Conservation (phyloP, 1,140 invertebrate species). For the Drosophila chauvacae region DNA sequence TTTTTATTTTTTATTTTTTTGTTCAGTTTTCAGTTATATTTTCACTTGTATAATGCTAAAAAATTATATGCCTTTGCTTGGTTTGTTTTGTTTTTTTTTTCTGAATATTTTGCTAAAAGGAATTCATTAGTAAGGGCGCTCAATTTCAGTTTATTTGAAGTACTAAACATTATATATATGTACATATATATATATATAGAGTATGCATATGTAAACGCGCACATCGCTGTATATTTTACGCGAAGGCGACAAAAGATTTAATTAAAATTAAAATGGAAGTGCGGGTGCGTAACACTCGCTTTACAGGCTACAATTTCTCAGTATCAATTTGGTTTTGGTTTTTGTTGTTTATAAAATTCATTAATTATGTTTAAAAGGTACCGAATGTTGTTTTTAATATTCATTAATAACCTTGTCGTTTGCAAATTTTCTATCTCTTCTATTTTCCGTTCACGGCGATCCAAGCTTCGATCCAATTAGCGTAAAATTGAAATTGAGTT, state of each 20-base stretch:
- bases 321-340: conserved; percentile 58
- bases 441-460: conserved; percentile 35
- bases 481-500: conserved; percentile 63
- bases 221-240: conserved; percentile 23
- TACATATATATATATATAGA: conserved; percentile 35
- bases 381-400: conserved; percentile 72
- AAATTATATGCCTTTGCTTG: conserved; percentile 79
- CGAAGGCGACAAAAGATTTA: conserved; percentile 25
- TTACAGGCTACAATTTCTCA: conserved; percentile 79
- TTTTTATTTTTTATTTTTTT: conserved; percentile 48
- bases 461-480: conserved; percentile 68
- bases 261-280: conserved; percentile 79
- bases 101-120: conserved; percentile 81
- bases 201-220: conserved; percentile 25
- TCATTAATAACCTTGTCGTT: conserved; percentile 63
- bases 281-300: conserved; percentile 57
- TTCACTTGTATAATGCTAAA: conserved; percentile 79
- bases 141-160: conserved; percentile 77
- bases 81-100: conserved; percentile 25
- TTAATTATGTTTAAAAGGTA: conserved; percentile 83
- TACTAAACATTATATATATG: conserved; percentile 65
- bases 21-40: conserved; percentile 44
- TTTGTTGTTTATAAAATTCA: conserved; percentile 70
- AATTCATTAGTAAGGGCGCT: conserved; percentile 81
- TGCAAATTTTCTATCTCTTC: conserved; percentile 22